Evolutionary conservation across 2,888 invertebrate genomes (phyloP), one percentile per base, ranked within the genome.

Genomic region (Phytoseiulus persimilis): DNA sequence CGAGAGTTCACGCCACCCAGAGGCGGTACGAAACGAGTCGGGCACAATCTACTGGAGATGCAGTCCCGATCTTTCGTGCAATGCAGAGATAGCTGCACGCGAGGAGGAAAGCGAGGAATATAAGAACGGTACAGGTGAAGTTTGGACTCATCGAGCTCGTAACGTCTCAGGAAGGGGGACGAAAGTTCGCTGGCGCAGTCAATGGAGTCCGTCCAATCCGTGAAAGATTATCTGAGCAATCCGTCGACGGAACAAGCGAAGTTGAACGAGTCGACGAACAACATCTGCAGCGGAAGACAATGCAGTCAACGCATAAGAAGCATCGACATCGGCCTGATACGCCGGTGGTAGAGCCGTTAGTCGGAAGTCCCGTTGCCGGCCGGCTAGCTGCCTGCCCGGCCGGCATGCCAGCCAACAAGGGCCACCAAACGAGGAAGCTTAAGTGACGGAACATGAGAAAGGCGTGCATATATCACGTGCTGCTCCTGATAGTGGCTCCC

Each of bases 401-500:
- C 5, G 39, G 39, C 39, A 39, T 39, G 39, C 39, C 65, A 65
- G 65, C 65, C 65, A 65, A 65, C 65, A 65, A 28, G 65, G 18
- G 14, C 65, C 5, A 28, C 65, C 65, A 28, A 65, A 65, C 65
- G 65, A 65, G 65, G 11, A 28, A 65, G 65, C 65, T 28, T 1
- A 65, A 65, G 65, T 65, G 65, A 65, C 65, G 65, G 65, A 65
- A 65, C 65, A 65, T 65, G 65, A 65, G 18, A 65, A 28, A 65
- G 65, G 65, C 65, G 65, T 65, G 65, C 65, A 65, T 65, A 65
- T 65, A 65, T 65, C 65, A 65, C 65, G 65, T 65, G 65, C 65
- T 65, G 65, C 65, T 28, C 18, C 65, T 65, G 65, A 65, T 65
- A 65, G 65, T 28, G 65, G 23, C 28, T 65, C 65, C 28, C 65